Percentiles rank a stretch among this genome's conserved stretches.
Evolutionary conservation across 1,140 invertebrate genomes (phyloP).

Genomic region (Drosophila hydei): DNA sequence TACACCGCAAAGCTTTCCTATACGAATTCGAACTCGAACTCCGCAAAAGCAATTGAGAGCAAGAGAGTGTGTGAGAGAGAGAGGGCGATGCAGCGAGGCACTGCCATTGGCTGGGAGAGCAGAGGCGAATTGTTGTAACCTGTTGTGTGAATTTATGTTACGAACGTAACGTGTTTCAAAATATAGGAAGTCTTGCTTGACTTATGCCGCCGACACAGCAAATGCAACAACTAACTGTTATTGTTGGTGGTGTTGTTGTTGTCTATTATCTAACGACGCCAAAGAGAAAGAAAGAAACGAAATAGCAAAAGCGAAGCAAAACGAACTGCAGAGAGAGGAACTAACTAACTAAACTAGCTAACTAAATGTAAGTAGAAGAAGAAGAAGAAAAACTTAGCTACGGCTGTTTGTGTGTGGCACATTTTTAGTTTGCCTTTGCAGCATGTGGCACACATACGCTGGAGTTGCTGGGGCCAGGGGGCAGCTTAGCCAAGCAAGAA

Average conservation of each 20-base stretch:
- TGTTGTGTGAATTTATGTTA: constrained; percentile 83
- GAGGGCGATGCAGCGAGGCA: neutral
- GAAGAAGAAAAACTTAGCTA: constrained; percentile 44
- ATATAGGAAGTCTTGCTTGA: constrained; percentile 84
- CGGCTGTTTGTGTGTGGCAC: constrained; percentile 69
- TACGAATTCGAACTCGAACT: constrained; percentile 3
- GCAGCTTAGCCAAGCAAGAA: constrained; percentile 54
- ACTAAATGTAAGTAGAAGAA: constrained; percentile 7
- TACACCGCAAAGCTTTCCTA: constrained; percentile 2
- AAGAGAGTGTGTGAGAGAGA: neutral
- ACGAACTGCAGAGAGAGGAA: constrained; percentile 42
- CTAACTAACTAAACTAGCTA: constrained; percentile 25
- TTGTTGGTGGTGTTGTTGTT: constrained; percentile 46
- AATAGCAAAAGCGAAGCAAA: constrained; percentile 4
- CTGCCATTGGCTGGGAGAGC: constrained; percentile 20
- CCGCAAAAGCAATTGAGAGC: neutral
- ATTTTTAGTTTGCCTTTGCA: constrained; percentile 59
- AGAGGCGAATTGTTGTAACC: constrained; percentile 46
- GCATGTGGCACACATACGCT: constrained; percentile 70
- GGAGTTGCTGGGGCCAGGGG: neutral
- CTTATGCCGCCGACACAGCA: constrained; percentile 66
- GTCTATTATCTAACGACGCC: constrained; percentile 71
- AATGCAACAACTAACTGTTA: constrained; percentile 25
- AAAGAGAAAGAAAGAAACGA: constrained; percentile 73
- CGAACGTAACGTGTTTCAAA: constrained; percentile 84